These are phyloP conservation scores for Sarcophaga carnaria DNA, from an alignment of 2,888 invertebrate genomes.

Conservation along the genomic window DNA sequence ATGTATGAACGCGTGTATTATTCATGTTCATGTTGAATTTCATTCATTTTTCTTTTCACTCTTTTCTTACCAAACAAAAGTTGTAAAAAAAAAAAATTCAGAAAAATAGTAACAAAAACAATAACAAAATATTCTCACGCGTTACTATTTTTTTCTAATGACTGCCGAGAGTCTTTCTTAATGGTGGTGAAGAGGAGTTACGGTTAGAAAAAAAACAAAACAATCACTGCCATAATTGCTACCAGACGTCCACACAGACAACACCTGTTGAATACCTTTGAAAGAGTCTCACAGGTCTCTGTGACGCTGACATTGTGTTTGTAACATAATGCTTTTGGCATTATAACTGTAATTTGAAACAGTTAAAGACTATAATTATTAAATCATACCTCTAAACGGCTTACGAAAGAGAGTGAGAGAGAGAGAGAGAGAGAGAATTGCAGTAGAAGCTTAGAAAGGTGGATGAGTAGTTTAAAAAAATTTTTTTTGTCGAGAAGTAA, in stretches of 20 bases:
- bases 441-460: background rate
- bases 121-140: constrained; percentile 49
- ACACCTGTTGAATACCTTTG: background rate
- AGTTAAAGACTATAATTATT: background rate
- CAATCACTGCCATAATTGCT: background rate
- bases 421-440: background rate
- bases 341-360: background rate
- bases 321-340: background rate
- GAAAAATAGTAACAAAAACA: background rate
- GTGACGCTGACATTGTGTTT: background rate
- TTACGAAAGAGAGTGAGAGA: too few relatives aligned
- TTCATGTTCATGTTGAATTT: background rate
- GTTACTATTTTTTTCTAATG: constrained; percentile 24
- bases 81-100: background rate
- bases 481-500: too few relatives aligned
- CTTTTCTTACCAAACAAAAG: background rate
- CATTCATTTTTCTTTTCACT: background rate
- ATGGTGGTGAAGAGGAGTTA: background rate
- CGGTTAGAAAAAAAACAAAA: background rate
- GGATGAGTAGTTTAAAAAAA: too few relatives aligned
- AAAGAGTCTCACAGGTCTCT: background rate
- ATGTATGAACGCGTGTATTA: too few relatives aligned
- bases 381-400: background rate
- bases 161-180: background rate
- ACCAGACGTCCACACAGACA: background rate